These are phyloP conservation scores for Athalia rosae DNA, from an alignment of 2,888 invertebrate species.

Conservation along the genomic window DNA sequence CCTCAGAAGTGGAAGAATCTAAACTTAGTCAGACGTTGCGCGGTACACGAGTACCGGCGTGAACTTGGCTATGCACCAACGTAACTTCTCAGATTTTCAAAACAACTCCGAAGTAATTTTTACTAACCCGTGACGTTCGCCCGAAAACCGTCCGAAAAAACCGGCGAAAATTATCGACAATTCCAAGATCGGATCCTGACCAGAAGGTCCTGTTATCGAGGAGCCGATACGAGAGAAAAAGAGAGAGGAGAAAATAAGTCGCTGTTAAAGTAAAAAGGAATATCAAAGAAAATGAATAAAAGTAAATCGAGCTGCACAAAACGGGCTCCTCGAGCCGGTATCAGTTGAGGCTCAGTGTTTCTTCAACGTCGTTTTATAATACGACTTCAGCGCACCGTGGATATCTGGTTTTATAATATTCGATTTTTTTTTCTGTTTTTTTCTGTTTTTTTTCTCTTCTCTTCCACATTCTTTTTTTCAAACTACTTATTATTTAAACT, in stretches of 20 bases:
- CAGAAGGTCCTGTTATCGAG: not conserved
- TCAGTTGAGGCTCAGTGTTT: too few species aligned
- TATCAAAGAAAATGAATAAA: not conserved
- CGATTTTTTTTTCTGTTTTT: too few species aligned
- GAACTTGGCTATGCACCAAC: conserved; percentile 1
- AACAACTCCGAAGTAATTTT: not conserved
- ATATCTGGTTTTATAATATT: too few species aligned
- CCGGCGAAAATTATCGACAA: not conserved
- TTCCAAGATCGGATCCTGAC: not conserved
- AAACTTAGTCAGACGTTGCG: not conserved
- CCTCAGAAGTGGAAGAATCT: not conserved
- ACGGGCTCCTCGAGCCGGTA: too few species aligned
- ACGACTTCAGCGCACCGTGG: too few species aligned
- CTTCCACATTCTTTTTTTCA: too few species aligned
- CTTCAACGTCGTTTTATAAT: too few species aligned
- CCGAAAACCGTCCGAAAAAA: not conserved
- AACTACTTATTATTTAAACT: too few species aligned
- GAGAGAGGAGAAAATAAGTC: not conserved
- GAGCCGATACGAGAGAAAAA: not conserved
- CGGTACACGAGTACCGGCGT: not conserved
- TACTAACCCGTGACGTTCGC: not conserved
- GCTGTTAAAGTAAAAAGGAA: not conserved
- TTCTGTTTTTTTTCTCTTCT: too few species aligned
- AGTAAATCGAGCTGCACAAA: too few species aligned
- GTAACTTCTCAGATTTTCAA: not conserved